Evolutionary conservation across 2,888 invertebrate species (phyloP), one percentile per base, ranked within the genome.

Genomic region (Orthosia gothica): DNA sequence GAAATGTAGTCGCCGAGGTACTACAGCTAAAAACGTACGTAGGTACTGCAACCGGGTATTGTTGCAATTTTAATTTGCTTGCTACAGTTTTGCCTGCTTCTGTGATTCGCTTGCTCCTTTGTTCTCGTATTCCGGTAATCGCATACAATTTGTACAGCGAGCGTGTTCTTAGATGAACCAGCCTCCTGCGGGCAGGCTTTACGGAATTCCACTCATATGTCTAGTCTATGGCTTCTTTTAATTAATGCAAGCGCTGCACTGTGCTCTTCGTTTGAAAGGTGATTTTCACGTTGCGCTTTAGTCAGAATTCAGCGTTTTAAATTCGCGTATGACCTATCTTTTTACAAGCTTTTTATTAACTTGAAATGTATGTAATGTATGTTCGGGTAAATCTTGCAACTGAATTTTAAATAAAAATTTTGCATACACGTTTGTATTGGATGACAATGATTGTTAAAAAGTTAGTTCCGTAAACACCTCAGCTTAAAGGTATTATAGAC

Each of bases 41-140:
- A 32, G 55, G 50, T 61, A 74, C 76, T 67, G 66, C 57, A 70
- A 69, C 61, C 55, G 81, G 54, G 77, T 67, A 68, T 79, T 84
- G 84, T 87, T 82, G 75, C 79, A 84, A 84, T 81, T 86, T 88
- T 83, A 77, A 89, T 87, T 84, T 80, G 82, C 81, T 81, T 77
- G 79, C 52, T 77, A 57, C 64, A 40, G 47, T 62, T 66, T 70
- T 72, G 71, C 71, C n/a, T 57, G 57, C 57, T 79, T 64, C 59
- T 64, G 63, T 70, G 76, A 73, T 74, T 70, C 72, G 65, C 68
- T 72, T 68, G 74, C 73, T 69, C 75, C 76, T 86, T 86, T 85
- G 89, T 86, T 88, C 84, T 86, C 83, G 76, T 77, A 80, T 89
- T 86, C 88, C 76, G 72, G 77, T 85, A 87, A 90, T 86, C 87